Base-by-base conservation (phyloP, 2,797 vertebrate species). In the Podargus strigoides region DNA sequence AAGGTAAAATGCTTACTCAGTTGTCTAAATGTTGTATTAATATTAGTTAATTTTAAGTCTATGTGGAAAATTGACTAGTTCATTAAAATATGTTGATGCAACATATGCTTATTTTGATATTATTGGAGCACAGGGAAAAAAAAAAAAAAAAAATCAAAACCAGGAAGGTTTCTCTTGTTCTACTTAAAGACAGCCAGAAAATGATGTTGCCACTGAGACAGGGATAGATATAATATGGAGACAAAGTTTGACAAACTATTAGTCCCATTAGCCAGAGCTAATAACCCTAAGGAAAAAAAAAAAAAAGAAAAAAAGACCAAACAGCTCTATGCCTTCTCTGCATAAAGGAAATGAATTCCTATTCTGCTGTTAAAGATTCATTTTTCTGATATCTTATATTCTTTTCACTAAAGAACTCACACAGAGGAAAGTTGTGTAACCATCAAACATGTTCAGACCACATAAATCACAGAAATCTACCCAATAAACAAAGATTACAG, bases 291-390 rank as follows among this genome's bases (percentile, higher is more conserved):
- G 34, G 30, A 42, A 36, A 6, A 39, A 30, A 9, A 3, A 6
- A 39, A 7, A 8, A 32, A 27, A 2, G 3, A 14, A 5, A 15
- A 3, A 3, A 14, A 11, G 2, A 9, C 55, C 14, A 0, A n/a
- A 24, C 24, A 75, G 47, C 9, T 44, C n/a, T 66, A 52, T 46
- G 55, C 23, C 36, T 81, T 67, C 36, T 60, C 28, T 3, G 2
- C 50, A 75, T 50, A 62, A 69, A 75, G 30, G 26, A 58, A 78
- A 92, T 36, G 5, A 78, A 81, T 44, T 62, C 9, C 62, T 78
- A 68, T 42, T 44, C 47, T 79, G 26, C 32, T 85, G 15, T 41
- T 82, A 59, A 84, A 81, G 27, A 77, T 64, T n/a, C 70, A 5
- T 83, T 94, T 89, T 58, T 83, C 56, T 85, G 53, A 34, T 75